Base-by-base conservation (phyloP, 2,888 invertebrate species). In the Athalia rosae region DNA sequence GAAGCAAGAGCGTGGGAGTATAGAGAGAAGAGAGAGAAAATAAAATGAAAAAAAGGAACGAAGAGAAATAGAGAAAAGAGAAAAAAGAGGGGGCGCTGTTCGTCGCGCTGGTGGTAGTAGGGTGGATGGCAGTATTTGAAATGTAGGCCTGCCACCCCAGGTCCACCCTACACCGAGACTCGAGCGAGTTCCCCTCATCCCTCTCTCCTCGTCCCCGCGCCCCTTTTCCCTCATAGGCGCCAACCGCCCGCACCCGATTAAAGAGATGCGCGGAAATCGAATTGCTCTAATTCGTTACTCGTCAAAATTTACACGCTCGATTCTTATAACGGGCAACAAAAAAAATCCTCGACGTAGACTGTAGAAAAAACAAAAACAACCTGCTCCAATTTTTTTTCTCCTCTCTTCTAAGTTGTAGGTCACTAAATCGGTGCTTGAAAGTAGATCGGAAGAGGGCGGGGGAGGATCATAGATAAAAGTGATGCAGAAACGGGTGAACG, bases 141-240 rank as follows among this genome's bases (percentile, higher is more conserved):
- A 84, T 82, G 82, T 83, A 84, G 83, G 82, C 83, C 82, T 81
- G 79, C 79, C 81, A 80, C 79, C 81, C 81, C 79, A 78, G 73
- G 62, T 78, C 77, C 82, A 77, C 78, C 79, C 48, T 61, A 15
- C 53, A 62, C 76, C 50, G 73, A 69, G 74, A 77, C 74, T 73
- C 77, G 77, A 62, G 73, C 58, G 78, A 59, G 56, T 78, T 78
- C 76, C 77, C 64, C 78, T 64, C 63, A 59, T 73, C 67, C 78
- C 77, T 43, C 73, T 66, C 64, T 48, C 78, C 77, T 66, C 76
- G 59, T 79, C 78, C 79, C 73, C 79, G 78, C 76, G 77, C 56
- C 50, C 56, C 43, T 8, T 13, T 13, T 13, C 58, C 59, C 59
- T 61, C 73, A 59, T 59, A 73, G 61, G 48, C 73, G 73, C 73